Base-by-base conservation (phyloP, 2,888 invertebrate species). In the Trissolcus japonicus region DNA sequence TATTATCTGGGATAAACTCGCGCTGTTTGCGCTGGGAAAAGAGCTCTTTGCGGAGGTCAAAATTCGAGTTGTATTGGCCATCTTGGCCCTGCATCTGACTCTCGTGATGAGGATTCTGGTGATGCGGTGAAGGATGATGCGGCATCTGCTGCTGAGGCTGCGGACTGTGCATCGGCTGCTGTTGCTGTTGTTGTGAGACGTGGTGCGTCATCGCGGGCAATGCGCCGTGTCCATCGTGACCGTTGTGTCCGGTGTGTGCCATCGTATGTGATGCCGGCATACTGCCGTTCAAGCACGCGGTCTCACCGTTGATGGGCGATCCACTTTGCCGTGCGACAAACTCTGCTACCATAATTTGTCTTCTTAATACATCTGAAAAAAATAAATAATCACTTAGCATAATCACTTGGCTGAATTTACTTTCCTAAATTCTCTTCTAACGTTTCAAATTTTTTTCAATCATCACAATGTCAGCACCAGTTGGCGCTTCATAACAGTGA, bases 1-100 rank as follows among this genome's bases (percentile, higher is more conserved):
- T 97, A 90, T 93, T 96, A 88, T 98, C 98, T 0, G 98, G 98
- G 79, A 98, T 98, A 90, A 98, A 98, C 89, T 98, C 98, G 13
- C 98, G 92, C 87, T 98, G 98, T 87, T 98, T 98, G 84, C 98
- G 93, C 85, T 96, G 95, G 1, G 95, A 95, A 89, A 96, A 95
- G 85, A 96, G 92, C 81, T 96, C 96, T 86, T 96, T 96, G 81
- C 95, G 93, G 81, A 90, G 79, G 87, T 90, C 83, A 85, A 89
- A 85, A 84, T 88, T 83, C 82, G 86, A 78, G 69, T 83, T 79
- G 80, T 83, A 87, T 75, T 82, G 84, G 68, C 86, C 84, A 54
- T 86, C 85, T 71, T 87, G 87, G 75, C 81, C 80, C 75, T 81
- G 80, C 78, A 90, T 84, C 80, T 90, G 87, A 68, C 83, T 82